Evolutionary conservation across 2,888 invertebrate genomes (phyloP), one percentile per base, ranked within the genome.

Genomic region (Ptychoptera contaminata): DNA sequence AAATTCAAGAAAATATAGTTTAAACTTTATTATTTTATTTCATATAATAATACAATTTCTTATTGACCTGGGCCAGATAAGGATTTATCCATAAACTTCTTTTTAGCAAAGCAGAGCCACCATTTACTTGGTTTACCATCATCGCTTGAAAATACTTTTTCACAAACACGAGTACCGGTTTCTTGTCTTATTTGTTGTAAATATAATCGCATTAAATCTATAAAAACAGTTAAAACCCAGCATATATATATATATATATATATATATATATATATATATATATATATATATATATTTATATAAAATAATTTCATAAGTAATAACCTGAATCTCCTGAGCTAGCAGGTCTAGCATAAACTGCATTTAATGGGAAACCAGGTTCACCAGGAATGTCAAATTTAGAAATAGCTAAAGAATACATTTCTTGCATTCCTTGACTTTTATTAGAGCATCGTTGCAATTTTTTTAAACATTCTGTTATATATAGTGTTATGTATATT

Each of bases 31-130:
- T 23, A 23, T 23, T 23, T 5, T 23, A 7, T 5, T 5, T 23
- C 23, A 23, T 23, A 23, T 7, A 23, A 23, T 23, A 23, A 23
- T 23, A 23, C 23, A 23, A 23, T 23, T 11, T 31, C 38, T 50
- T 57, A 65, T 50, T 65, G 65, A 1, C 65, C 65, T 23, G 65
- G 65, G 0, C 63, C 65, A 29, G 64, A 62, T 29, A 98, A 70
- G 29, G 92, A 92, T 63, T 97, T 97, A 64, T 98, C 98, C 96
- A 98, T 97, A 64, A 98, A 98, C 74, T 93, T 94, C 77, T 94
- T 93, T 62, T 94, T 94, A 29, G 94, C 86, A 70, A 99, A 98
- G 63, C 98, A 98, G 46, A 96, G 70, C 98, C 98, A 98, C 98
- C 98, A 98, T 69, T 98, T 98, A 61, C 88, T 92, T 8, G 97